Conservation (phyloP, 2,888 invertebrate species). For the Hoplodrina ambigua region DNA sequence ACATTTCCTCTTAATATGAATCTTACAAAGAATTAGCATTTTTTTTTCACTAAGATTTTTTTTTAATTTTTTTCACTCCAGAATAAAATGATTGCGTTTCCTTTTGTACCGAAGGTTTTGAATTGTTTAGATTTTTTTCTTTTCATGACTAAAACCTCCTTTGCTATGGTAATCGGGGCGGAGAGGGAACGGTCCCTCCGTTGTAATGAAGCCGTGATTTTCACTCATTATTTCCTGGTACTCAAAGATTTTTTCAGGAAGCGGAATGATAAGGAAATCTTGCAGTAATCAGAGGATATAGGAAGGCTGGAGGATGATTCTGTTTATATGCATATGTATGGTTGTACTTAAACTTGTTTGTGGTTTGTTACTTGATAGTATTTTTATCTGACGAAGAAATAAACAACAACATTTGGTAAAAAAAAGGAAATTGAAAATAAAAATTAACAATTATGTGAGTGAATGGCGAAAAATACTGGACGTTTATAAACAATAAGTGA, state of each 20-base stretch:
- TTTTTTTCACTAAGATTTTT: conserved; percentile 33
- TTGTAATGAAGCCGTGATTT: conserved; percentile 67
- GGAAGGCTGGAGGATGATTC: not conserved
- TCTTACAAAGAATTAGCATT: conserved; percentile 47
- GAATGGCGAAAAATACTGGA: too few species aligned
- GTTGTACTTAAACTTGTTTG: too few species aligned
- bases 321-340: not conserved
- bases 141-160: conserved; percentile 51
- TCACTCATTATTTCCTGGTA: conserved; percentile 68
- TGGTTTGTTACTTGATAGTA: not conserved
- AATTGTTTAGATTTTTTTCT: conserved; percentile 64
- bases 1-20: conserved; percentile 43
- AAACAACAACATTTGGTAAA: too few species aligned
- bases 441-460: too few species aligned
- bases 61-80: conserved; percentile 45
- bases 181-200: conserved; percentile 36
- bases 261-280: conserved; percentile 41
- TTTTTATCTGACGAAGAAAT: not conserved
- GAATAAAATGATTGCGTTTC: conserved; percentile 53
- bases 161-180: conserved; percentile 65
- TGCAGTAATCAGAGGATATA: conserved; percentile 19
- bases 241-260: conserved; percentile 54
- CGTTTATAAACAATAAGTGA: too few species aligned
- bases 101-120: conserved; percentile 56
- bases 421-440: too few species aligned